phyloP scores from a whole-genome alignment of 2,888 invertebrate species.

The Calliopum simillimum region DNA sequence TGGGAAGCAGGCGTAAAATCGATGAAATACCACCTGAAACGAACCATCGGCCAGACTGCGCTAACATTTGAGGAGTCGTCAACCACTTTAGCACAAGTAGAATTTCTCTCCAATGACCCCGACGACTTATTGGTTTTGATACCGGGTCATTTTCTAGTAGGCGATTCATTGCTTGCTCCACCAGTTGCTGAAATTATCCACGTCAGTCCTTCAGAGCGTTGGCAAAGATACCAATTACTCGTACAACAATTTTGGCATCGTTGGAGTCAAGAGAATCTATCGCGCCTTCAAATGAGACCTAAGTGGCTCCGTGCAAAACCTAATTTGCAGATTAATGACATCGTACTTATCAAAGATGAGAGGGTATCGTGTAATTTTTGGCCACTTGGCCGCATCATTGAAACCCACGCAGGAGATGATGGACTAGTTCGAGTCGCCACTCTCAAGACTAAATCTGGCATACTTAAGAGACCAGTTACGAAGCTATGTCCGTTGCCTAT shows the following conservation, averaged over 20 bases:
- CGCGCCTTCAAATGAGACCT: background rate
- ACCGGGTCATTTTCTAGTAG: background rate
- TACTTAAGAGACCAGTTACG: slow-evolving; percentile 21
- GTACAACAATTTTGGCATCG: slow-evolving; percentile 1
- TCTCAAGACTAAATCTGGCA: slow-evolving; percentile 22
- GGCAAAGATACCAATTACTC: background rate
- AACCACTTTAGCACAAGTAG: background rate
- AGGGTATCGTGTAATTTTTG: too few relatives aligned
- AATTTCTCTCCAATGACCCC: background rate
- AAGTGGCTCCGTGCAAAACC: background rate
- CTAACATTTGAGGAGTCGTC: background rate
- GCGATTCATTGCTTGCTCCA: background rate
- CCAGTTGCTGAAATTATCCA: background rate
- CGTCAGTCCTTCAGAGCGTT: background rate
- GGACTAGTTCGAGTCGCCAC: slow-evolving; percentile 16
- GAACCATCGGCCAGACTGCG: background rate
- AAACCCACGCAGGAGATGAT: slow-evolving; percentile 32
- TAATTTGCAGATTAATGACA: background rate
- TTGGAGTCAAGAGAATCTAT: too few relatives aligned
- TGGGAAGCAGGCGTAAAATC: too few relatives aligned
- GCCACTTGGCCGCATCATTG: slow-evolving; percentile 1
- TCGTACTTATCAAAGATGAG: background rate
- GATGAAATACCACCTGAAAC: too few relatives aligned
- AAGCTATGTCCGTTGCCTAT: slow-evolving; percentile 26
- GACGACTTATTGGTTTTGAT: background rate